Percentiles rank a stretch among this genome's conserved stretches.
phyloP scores from a whole-genome alignment of 2,113 vertebrate species.

The Equus quagga region DNA sequence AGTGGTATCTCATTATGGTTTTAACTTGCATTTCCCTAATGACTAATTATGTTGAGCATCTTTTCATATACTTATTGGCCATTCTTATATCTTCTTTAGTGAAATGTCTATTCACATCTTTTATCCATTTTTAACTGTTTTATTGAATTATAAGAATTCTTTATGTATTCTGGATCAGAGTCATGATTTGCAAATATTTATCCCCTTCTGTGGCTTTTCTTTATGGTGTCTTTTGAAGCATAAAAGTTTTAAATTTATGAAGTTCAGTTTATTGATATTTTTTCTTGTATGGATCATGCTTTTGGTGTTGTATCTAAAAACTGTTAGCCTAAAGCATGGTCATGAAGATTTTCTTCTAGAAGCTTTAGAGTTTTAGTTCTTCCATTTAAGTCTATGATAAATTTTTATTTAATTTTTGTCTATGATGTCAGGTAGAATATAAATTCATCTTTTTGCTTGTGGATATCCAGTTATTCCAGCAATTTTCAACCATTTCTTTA shows the following conservation, averaged over 20 bases:
- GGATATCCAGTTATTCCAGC: background rate
- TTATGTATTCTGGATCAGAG: background rate
- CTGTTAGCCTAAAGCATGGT: background rate
- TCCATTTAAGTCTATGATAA: background rate
- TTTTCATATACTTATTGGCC: background rate
- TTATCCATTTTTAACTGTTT: background rate
- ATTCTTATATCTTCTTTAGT: background rate
- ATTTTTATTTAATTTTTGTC: background rate
- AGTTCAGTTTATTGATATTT: background rate
- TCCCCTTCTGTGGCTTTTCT: background rate
- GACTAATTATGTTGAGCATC: background rate
- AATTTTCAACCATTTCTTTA: background rate
- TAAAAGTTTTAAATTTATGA: background rate
- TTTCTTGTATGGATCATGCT: background rate
- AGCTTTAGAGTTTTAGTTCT: background rate
- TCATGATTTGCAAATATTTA: background rate
- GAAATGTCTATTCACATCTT: background rate
- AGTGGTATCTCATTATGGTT: background rate
- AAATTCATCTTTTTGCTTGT: background rate
- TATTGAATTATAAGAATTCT: background rate
- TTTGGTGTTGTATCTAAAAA: background rate
- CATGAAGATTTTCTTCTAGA: background rate
- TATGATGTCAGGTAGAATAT: background rate
- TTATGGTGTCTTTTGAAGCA: slow-evolving; percentile 11
- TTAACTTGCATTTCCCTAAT: slow-evolving; percentile 17